Evolutionary conservation across 2,113 vertebrate genomes (phyloP), one percentile per base, ranked within the genome.

Genomic region (Chloebia gouldiae): DNA sequence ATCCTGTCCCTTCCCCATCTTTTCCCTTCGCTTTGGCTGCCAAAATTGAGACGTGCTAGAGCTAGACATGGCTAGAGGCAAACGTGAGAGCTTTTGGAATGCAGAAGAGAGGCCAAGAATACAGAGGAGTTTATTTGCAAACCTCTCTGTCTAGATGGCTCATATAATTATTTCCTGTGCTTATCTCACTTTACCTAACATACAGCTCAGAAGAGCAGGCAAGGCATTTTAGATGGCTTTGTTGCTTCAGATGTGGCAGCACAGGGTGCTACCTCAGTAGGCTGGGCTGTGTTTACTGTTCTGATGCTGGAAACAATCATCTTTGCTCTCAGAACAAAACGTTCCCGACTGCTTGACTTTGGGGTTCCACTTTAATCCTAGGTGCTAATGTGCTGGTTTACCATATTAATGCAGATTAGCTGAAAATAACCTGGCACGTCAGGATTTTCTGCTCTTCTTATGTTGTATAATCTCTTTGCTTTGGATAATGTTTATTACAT

Each of bases 341-440:
- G 64, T 82, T 96, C 75, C 88, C 86, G 89, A 22, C 73, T 69
- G 33, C 37, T 83, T 84, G 82, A 75, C 60, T 94, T 92, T 82
- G 63, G 68, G 47, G 49, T 96, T 96, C 91, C 68, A 84, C 91
- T 95, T 91, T 68, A 94, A 95, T 88, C 89, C 87, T 93, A 71
- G 0, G n/a, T 90, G 75, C 82, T 94, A 95, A 84, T 93, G 57
- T 95, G 65, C 73, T 64, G 54, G 65, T 96, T 95, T 88, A 63
- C 33, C 0, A 4, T 73, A 39, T 93, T 96, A 95, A 95, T 35
- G 54, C 49, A 78, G 94, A 96, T 96, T 95, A 95, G 31, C 66
- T 84, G 71, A 86, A 96, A 95, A 88, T 81, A 68, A 56, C 31
- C 77, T 95, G 84, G 82, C 91, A 92, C 31, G 3, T 88, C 85